Base-by-base conservation (phyloP, 2,797 vertebrate species). In the Otolemur crassicaudatus region DNA sequence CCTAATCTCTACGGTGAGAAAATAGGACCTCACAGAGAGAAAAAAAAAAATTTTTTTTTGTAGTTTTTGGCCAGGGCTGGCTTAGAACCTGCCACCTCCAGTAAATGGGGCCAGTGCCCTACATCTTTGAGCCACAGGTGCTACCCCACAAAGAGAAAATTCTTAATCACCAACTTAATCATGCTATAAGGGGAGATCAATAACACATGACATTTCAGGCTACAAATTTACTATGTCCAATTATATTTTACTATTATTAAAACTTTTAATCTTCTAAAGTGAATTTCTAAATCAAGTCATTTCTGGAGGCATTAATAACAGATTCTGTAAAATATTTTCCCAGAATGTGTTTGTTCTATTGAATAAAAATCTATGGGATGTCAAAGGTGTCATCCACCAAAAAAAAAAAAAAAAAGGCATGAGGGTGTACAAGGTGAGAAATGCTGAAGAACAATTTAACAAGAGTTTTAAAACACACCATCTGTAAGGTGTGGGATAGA, bases 251-350 rank as follows among this genome's bases (percentile, higher is more conserved):
- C 56, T 91, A 56, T 60, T 86, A 90, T 53, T 60, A 87, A 94
- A 97, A 72, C 49, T 60, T 58, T 69, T 37, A 31, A 61, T 83
- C 49, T 93, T 96, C 40, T 85, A 37, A 84, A 85, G 20, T 61
- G 29, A 23, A 76, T 25, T 75, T 86, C 61, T 94, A 72, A 96
- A 85, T 49, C 31, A 80, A 34, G 20, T 92, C 63, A 92, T 56
- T 73, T 87, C 61, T 83, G 73, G 27, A 85, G 72, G 10, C 20
- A 88, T 73, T 87, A 49, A 4, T 60, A 91, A 91, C n/a, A 49
- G 58, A 83, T 67, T 94, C 17, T 85, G 29, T 63, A 84, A 12
- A 90, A n/a, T 13, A 70, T 94, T 80, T 91, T 70, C 77, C 58
- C 19, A 56, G 31, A 29, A 5, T 58, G 4, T 82, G 19, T 77